Evolutionary conservation across 2,888 invertebrate genomes (phyloP).

Genomic region (Noctua comes): DNA sequence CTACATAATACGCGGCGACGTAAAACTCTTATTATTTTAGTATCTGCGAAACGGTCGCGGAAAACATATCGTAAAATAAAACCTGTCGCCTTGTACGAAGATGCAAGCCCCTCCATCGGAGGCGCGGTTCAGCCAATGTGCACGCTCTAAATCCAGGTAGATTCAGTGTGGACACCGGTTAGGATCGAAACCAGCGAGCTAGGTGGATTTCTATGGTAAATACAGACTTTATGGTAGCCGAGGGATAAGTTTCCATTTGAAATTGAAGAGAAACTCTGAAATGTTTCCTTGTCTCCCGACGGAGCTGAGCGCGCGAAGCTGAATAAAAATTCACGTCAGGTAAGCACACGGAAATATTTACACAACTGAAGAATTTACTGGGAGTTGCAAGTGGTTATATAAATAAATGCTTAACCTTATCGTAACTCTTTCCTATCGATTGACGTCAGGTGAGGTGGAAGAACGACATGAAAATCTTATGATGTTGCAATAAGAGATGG

Average conservation of each 20-base stretch:
- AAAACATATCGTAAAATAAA: constrained; percentile 89
- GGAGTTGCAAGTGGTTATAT: constrained; percentile 76
- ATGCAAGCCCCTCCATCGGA: constrained; percentile 79
- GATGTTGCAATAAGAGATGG: constrained; percentile 8
- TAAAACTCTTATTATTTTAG: constrained; percentile 90
- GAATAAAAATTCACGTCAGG: constrained; percentile 88
- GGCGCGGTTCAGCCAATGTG: constrained; percentile 80
- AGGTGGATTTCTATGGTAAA: constrained; percentile 89
- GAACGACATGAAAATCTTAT: constrained; percentile 26
- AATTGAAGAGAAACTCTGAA: constrained; percentile 89
- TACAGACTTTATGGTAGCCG: constrained; percentile 89
- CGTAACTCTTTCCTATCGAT: constrained; percentile 65
- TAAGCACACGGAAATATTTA: constrained; percentile 85
- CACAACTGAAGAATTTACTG: constrained; percentile 80
- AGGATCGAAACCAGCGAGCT: constrained; percentile 85
- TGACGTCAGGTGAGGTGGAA: constrained; percentile 44
- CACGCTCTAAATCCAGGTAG: constrained; percentile 86
- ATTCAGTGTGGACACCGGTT: constrained; percentile 88
- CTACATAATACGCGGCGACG: constrained; percentile 88
- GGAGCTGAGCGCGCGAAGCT: constrained; percentile 79
- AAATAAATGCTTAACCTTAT: constrained; percentile 74
- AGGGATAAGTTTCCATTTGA: constrained; percentile 90
- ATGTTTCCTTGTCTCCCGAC: constrained; percentile 87
- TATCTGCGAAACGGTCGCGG: constrained; percentile 88
- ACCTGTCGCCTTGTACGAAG: constrained; percentile 81